A percentile compares a stretch with the other conserved stretches of the same genome.
phyloP scores from a whole-genome alignment of 2,888 invertebrate genomes.

The Aphodius granarius region DNA sequence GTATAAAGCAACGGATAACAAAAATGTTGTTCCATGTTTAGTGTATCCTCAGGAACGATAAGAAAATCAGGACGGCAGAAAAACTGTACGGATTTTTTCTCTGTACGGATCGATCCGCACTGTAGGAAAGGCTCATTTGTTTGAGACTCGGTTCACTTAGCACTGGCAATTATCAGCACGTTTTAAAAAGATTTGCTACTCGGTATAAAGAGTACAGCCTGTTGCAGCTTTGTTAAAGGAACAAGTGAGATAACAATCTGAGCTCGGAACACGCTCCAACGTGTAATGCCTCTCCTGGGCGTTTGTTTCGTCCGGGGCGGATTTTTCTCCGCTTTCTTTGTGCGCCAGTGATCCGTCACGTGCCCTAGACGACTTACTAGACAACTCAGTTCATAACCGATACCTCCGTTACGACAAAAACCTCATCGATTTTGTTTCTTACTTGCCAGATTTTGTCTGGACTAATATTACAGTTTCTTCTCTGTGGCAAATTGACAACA shows the following conservation, averaged over 20 bases:
- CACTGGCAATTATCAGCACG: background rate
- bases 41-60: too few relatives aligned
- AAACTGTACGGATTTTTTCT: too few relatives aligned
- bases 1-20: too few relatives aligned
- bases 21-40: too few relatives aligned
- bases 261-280: constrained; percentile 12
- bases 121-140: too few relatives aligned
- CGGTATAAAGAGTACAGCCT: constrained; percentile 11
- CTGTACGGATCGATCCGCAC: too few relatives aligned
- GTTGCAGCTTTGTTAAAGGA: constrained; percentile 24
- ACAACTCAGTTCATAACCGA: background rate
- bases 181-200: background rate
- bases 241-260: constrained; percentile 23
- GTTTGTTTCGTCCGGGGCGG: background rate
- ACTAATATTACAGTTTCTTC: too few relatives aligned
- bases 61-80: too few relatives aligned
- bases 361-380: background rate
- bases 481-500: too few relatives aligned
- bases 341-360: background rate
- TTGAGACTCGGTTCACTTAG: background rate
- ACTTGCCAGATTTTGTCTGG: background rate
- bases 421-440: background rate
- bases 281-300: background rate
- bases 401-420: background rate
- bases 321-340: background rate